Percentiles rank a stretch among this genome's conserved stretches.
Evolutionary conservation across 2,888 invertebrate species (phyloP).

Genomic region (Harmothoe impar): DNA sequence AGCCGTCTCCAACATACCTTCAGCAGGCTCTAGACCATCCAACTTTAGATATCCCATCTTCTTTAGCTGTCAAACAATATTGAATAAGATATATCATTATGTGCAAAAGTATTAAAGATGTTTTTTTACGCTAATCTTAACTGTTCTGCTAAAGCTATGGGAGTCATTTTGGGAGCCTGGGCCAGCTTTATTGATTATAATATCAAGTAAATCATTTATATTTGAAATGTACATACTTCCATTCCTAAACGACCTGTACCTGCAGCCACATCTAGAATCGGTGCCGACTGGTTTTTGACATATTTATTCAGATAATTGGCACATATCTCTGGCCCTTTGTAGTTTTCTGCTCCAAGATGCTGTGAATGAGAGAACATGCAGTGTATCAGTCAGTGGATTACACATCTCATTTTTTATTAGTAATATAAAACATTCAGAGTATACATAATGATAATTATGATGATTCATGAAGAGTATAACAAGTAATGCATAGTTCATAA

Average conservation of each 20-base stretch:
- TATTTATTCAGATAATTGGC: conserved; percentile 76
- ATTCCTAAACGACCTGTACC: conserved; percentile 83
- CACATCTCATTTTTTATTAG: background rate
- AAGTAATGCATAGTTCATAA: background rate
- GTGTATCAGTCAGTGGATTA: background rate
- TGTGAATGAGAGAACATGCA: conserved; percentile 60
- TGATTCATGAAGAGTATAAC: background rate
- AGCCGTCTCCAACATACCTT: conserved; percentile 79
- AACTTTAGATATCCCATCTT: conserved; percentile 74
- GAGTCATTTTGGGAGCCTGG: background rate
- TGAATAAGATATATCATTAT: too few species aligned
- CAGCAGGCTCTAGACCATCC: conserved; percentile 81
- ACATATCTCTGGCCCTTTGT: conserved; percentile 80
- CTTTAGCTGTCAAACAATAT: conserved; percentile 65
- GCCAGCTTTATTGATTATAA: background rate
- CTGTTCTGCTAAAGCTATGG: background rate
- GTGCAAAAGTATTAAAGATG: too few species aligned
- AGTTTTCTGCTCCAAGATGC: conserved; percentile 74
- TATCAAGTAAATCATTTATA: background rate
- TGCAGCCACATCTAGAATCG: conserved; percentile 82
- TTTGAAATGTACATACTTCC: conserved; percentile 69
- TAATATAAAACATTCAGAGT: background rate
- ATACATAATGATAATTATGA: background rate
- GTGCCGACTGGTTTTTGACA: conserved; percentile 72
- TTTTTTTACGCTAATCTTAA: background rate